Base-by-base conservation (phyloP, 1,140 invertebrate species). In the Orchesella cincta region DNA sequence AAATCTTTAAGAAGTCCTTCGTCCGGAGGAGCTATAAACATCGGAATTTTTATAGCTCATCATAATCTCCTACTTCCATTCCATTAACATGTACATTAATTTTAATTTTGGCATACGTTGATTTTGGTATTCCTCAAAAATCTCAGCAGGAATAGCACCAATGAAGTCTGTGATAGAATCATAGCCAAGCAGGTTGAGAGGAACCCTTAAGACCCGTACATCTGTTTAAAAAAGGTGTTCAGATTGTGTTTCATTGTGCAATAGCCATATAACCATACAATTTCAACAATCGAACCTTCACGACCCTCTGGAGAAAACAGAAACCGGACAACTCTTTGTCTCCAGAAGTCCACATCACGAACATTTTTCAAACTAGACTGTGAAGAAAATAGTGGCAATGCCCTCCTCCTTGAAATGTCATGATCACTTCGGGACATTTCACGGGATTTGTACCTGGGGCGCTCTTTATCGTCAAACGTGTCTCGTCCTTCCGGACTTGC, bases 341-440 rank as follows among this genome's bases (percentile, higher is more conserved):
- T 74, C 76, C 76, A 78, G 16, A 31, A 64, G n/a, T 78, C 73
- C 14, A 74, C 67, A 46, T 78, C 76, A n/a, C 67, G 31, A 76
- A 29, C 52, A 34, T 78, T 78, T 62, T 31, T 23, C 64, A 64
- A 62, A 67, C 31, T 73, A 5, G 62, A 29, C n/a, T 67, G 62
- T 14, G 62, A 67, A 23, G 62, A 29, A 33, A 31, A 78, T 16
- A 34, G 31, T 73, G 72, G 33, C 52, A 67, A 29, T 70, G 8
- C 39, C 36, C 18, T 72, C 35, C 34, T 73, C 46, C 35, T 34
- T n/a, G 46, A 57, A 74, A 73, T 71, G 34, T 39, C 33, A 31
- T 39, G 76, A 73, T 71, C 67, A 46, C 28, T 46, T 26, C 71
- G 39, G 1, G 70, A 64, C 2, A 54, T 28, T 14, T 52, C 34